Percentiles rank a stretch among this genome's conserved stretches.
phyloP scores from a whole-genome alignment of 1,140 invertebrate species.

The Proctacanthus coquilletti region DNA sequence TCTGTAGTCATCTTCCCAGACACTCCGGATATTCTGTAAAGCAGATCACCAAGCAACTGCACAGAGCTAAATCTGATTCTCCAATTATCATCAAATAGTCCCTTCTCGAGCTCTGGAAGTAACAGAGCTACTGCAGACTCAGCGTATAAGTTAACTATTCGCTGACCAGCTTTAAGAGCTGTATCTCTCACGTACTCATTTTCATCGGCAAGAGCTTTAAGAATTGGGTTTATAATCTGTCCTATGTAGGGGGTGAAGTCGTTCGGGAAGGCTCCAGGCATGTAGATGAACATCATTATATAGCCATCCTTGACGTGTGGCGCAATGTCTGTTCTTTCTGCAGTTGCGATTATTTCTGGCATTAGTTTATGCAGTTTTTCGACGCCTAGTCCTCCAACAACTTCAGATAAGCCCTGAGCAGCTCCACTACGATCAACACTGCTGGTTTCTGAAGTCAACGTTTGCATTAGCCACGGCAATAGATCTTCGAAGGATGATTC shows the following conservation, averaged over 20 bases:
- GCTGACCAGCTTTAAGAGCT: constrained; percentile 87
- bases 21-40: constrained; percentile 94
- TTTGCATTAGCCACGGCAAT: constrained; percentile 96
- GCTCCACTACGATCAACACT: constrained; percentile 94
- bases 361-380: constrained; percentile 92
- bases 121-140: constrained; percentile 88
- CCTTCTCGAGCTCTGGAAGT: constrained; percentile 85
- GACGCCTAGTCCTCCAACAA: constrained; percentile 88
- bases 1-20: constrained; percentile 98
- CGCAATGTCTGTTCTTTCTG: constrained; percentile 85
- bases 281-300: constrained; percentile 99
- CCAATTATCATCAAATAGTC: constrained; percentile 96
- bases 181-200: constrained; percentile 98
- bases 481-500: constrained; percentile 89
- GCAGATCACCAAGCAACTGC: constrained; percentile 86
- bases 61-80: constrained; percentile 93
- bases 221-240: constrained; percentile 92
- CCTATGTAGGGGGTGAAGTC: constrained; percentile 95
- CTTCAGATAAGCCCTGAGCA: constrained; percentile 90
- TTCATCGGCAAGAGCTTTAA: constrained; percentile 96
- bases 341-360: constrained; percentile 95
- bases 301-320: constrained; percentile 98
- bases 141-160: constrained; percentile 92
- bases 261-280: constrained; percentile 89
- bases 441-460: constrained; percentile 87